phyloP scores from a whole-genome alignment of 2,797 vertebrate species.

The Arremon aurantiirostris region DNA sequence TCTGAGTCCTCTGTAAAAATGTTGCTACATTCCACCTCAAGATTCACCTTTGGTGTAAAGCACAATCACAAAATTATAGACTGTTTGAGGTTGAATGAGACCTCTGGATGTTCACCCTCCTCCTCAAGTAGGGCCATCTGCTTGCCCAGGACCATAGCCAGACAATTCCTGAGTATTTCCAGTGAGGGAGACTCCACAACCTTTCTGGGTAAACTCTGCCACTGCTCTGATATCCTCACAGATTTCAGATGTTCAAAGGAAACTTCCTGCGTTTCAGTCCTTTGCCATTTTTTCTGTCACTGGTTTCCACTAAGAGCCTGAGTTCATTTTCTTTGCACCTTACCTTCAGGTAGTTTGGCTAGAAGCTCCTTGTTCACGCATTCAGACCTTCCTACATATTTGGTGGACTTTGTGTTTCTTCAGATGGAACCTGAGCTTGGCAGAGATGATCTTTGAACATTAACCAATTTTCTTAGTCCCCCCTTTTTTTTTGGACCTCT shows the following conservation, averaged over 20 bases:
- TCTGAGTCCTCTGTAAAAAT: background rate
- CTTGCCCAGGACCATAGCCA: background rate
- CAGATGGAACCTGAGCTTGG: background rate
- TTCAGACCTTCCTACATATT: background rate
- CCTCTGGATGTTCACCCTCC: accelerated
- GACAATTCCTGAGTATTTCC: background rate
- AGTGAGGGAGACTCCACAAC: background rate
- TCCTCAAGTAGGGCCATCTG: background rate
- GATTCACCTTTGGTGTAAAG: background rate
- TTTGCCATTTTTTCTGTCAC: background rate
- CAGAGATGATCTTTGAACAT: background rate
- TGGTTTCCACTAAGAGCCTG: background rate
- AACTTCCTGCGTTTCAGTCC: background rate
- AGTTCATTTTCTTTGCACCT: background rate
- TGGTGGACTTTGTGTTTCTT: background rate
- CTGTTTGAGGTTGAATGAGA: background rate
- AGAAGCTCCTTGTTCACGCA: background rate
- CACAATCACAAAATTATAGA: background rate
- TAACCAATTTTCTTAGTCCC: background rate
- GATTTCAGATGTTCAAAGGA: background rate
- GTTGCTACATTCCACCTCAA: background rate
- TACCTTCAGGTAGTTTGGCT: background rate
- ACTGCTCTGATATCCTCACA: background rate
- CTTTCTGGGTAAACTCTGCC: background rate
- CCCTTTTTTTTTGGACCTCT: background rate